A percentile compares a stretch with the other conserved stretches of the same genome.
Evolutionary conservation across 2,113 vertebrate species (phyloP).

Genomic region (Maccullochella peelii): DNA sequence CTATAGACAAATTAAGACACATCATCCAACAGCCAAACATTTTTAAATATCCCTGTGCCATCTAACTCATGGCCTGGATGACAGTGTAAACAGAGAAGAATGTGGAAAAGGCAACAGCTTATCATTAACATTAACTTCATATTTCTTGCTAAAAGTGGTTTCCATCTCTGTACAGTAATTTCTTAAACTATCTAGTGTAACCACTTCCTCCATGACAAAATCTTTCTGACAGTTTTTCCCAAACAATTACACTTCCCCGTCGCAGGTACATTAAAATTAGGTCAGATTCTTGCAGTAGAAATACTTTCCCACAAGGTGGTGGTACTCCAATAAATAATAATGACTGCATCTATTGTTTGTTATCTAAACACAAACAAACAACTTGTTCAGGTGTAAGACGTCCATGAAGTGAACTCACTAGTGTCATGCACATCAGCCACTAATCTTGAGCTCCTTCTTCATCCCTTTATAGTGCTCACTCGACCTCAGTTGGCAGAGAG

Average conservation of each 20-base stretch:
- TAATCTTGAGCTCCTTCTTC: not conserved
- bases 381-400: not conserved
- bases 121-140: slow-evolving; percentile 11
- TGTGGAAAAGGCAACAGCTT: slow-evolving; percentile 2
- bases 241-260: not conserved
- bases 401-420: not conserved
- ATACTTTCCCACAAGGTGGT: slow-evolving; percentile 59
- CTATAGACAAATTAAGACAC: not conserved
- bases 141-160: not conserved
- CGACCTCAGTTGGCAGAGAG: not conserved
- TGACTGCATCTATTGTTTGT: slow-evolving; percentile 20
- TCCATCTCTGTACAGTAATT: slow-evolving; percentile 3
- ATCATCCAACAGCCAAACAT: not conserved
- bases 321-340: slow-evolving; percentile 45
- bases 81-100: slow-evolving; percentile 17
- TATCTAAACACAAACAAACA: slow-evolving; percentile 19
- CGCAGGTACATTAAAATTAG: not conserved
- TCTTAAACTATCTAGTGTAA: slow-evolving; percentile 1
- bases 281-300: slow-evolving; percentile 45
- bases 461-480: slow-evolving; percentile 2
- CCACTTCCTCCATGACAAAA: slow-evolving; percentile 1
- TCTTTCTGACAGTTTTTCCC: slow-evolving; percentile 8
- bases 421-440: not conserved
- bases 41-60: not conserved
- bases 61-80: not conserved